phyloP scores from a whole-genome alignment of 2,888 invertebrate genomes.

The Aporophyla nigra region DNA sequence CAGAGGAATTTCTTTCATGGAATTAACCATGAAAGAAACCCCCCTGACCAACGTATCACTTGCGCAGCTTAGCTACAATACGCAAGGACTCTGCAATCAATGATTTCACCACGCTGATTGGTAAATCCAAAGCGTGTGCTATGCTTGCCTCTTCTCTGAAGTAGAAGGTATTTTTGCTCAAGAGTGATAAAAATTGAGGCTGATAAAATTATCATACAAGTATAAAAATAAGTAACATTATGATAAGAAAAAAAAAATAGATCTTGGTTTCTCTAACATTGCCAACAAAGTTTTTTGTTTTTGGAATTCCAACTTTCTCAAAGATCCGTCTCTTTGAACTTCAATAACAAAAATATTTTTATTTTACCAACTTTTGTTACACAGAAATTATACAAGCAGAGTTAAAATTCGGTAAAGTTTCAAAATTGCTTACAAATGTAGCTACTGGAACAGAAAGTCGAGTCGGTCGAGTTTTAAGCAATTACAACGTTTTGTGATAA shows the following conservation, averaged over 20 bases:
- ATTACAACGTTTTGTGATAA: too few species aligned
- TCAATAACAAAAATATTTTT: not conserved
- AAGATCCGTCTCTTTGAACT: too few species aligned
- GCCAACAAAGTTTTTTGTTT: too few species aligned
- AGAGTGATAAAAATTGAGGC: not conserved
- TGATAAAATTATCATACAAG: not conserved
- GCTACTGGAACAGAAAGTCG: slow-evolving; percentile 1
- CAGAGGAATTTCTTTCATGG: too few species aligned
- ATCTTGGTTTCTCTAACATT: too few species aligned
- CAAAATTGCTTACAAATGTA: not conserved
- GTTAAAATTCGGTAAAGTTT: slow-evolving; percentile 17
- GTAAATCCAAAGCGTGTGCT: too few species aligned
- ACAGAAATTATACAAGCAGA: not conserved
- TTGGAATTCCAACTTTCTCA: too few species aligned
- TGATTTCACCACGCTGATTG: not conserved
- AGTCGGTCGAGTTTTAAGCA: not conserved
- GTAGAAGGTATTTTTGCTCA: not conserved
- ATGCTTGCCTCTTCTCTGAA: not conserved
- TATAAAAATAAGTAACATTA: too few species aligned
- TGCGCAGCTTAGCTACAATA: not conserved
- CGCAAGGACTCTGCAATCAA: not conserved
- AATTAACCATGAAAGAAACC: too few species aligned
- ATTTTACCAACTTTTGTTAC: not conserved
- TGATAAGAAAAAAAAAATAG: too few species aligned
- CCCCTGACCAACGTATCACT: too few species aligned